Conservation (phyloP, 2,888 invertebrate genomes). For the Eucriotettix oculatus region DNA sequence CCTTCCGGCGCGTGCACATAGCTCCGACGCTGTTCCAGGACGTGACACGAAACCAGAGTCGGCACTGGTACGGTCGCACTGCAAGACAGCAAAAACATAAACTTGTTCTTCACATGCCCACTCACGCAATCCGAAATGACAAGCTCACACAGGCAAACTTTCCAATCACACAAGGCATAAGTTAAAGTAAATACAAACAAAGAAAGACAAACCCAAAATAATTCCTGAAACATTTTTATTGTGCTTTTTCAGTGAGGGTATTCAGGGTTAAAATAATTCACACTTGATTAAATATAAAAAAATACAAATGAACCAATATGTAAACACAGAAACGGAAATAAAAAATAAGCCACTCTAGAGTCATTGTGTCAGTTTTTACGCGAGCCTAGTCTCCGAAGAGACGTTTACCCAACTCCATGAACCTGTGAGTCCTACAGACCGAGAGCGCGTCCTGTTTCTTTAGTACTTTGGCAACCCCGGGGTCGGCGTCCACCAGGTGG, state of each 20-base stretch:
- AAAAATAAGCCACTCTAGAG: neutral
- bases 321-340: neutral
- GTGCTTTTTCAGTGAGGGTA: too few species aligned
- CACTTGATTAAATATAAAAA: neutral
- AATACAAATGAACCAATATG: neutral
- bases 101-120: neutral
- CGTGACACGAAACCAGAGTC: neutral
- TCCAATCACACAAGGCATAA: too few species aligned
- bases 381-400: constrained; percentile 61
- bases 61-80: constrained; percentile 2
- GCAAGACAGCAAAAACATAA: constrained; percentile 10
- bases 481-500: constrained; percentile 66
- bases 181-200: too few species aligned
- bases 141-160: too few species aligned
- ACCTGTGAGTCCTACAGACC: constrained; percentile 69
- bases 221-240: too few species aligned
- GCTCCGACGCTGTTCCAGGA: neutral
- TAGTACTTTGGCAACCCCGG: constrained; percentile 52
- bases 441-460: constrained; percentile 69
- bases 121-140: too few species aligned
- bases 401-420: constrained; percentile 79
- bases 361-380: neutral
- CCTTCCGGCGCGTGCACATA: neutral
- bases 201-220: too few species aligned
- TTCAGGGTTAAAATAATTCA: too few species aligned